These are phyloP conservation scores for Rhagoletis zephyria DNA, from an alignment of 1,140 invertebrate species.

Conservation along the genomic window DNA sequence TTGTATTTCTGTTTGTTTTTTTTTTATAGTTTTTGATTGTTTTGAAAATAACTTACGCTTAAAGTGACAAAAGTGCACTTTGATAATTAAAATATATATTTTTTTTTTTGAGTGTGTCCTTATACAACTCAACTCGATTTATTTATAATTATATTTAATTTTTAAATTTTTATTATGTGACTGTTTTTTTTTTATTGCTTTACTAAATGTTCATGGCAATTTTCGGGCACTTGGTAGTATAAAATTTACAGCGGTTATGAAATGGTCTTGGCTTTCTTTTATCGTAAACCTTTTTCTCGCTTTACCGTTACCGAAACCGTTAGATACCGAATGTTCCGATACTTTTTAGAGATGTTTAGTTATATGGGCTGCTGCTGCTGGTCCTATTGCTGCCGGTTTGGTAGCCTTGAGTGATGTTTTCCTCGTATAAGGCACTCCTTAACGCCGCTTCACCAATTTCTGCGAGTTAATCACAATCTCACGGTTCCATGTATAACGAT, in stretches of 20 bases:
- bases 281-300: neutral
- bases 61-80: neutral
- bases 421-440: constrained; percentile 56
- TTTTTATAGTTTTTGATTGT: neutral
- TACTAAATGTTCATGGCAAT: constrained; percentile 29
- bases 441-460: constrained; percentile 89
- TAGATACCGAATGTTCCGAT: constrained; percentile 1
- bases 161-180: neutral
- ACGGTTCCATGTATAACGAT: constrained; percentile 90
- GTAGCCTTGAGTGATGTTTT: constrained; percentile 18
- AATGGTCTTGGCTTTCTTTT: neutral
- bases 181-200: neutral
- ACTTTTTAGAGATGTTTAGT: neutral
- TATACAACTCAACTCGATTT: neutral
- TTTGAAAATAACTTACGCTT: neutral
- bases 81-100: too few relatives aligned
- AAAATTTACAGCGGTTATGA: neutral
- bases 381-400: constrained; percentile 53
- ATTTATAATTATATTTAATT: neutral
- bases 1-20: neutral
- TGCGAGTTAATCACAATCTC: constrained; percentile 91
- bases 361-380: constrained; percentile 46
- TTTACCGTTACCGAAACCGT: constrained; percentile 19
- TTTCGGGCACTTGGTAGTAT: neutral
- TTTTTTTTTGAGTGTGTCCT: too few relatives aligned